phyloP scores from a whole-genome alignment of 2,888 invertebrate species.

The Scotopteryx bipunctaria region DNA sequence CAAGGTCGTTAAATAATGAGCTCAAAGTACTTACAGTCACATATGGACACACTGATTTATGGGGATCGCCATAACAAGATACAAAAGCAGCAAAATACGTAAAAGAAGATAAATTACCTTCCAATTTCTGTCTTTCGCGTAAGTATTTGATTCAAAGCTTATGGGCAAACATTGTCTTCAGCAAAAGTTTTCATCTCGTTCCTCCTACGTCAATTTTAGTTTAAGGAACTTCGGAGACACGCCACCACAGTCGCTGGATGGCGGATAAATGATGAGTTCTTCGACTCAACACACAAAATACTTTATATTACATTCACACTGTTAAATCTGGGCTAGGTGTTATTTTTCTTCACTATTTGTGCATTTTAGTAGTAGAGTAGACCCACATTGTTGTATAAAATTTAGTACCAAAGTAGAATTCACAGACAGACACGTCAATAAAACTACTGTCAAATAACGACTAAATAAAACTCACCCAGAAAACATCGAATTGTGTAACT shows the following conservation, averaged over 20 bases:
- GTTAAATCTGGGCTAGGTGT: too few species aligned
- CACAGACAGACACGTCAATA: neutral
- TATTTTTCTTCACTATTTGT: too few species aligned
- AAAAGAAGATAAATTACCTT: neutral
- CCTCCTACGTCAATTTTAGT: slow-evolving; percentile 3
- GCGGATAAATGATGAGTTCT: neutral
- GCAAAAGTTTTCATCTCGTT: slow-evolving; percentile 1
- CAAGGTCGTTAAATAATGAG: too few species aligned
- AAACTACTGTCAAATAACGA: slow-evolving; percentile 10
- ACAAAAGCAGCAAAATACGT: too few species aligned
- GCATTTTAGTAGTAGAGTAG: too few species aligned
- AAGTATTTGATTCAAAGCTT: neutral
- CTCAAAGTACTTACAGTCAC: too few species aligned
- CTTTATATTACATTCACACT: too few species aligned
- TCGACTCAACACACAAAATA: neutral
- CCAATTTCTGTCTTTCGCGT: neutral
- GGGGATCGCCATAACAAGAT: too few species aligned
- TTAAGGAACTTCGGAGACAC: neutral
- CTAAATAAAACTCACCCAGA: slow-evolving; percentile 49
- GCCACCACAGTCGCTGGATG: neutral
- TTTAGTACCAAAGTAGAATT: too few species aligned
- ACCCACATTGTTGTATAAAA: too few species aligned
- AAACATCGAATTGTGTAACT: slow-evolving; percentile 64
- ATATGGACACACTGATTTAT: too few species aligned
- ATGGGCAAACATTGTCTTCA: neutral